phyloP scores from a whole-genome alignment of 2,888 invertebrate genomes.

The Polydrusus pterygomalis region DNA sequence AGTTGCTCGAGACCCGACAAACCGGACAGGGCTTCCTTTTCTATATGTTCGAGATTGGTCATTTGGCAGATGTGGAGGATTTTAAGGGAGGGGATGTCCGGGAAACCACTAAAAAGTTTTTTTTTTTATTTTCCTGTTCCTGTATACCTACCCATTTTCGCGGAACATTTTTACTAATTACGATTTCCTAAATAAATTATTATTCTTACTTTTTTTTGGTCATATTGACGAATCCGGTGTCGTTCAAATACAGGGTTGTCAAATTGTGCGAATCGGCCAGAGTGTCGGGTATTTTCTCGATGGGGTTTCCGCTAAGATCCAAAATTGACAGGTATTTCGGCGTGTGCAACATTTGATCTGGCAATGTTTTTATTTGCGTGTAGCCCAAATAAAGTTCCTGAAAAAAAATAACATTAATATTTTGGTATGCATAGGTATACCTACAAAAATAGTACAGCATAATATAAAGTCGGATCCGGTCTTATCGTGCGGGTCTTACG shows the following conservation, averaged over 20 bases:
- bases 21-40: constrained; percentile 75
- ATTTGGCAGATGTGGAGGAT: constrained; percentile 82
- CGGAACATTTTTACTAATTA: too few relatives aligned
- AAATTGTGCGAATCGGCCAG: constrained; percentile 78
- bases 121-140: too few relatives aligned
- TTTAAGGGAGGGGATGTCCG: constrained; percentile 76
- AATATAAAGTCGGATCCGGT: too few relatives aligned
- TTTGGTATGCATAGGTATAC: too few relatives aligned
- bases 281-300: constrained; percentile 77
- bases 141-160: too few relatives aligned
- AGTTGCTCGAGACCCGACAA: constrained; percentile 76
- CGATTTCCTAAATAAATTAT: not conserved
- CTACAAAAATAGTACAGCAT: too few relatives aligned
- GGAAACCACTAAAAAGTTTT: constrained; percentile 77
- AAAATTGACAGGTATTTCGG: constrained; percentile 79
- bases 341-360: constrained; percentile 80
- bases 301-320: constrained; percentile 77
- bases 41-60: constrained; percentile 76
- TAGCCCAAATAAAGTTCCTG: constrained; percentile 82
- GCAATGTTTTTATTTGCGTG: constrained; percentile 78
- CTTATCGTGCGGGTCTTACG: too few relatives aligned
- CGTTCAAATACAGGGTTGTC: constrained; percentile 78
- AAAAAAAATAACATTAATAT: constrained; percentile 48
- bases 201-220: constrained; percentile 68
- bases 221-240: constrained; percentile 80